These are phyloP conservation scores for Chorisops tibialis DNA, from an alignment of 2,888 invertebrate species.

Conservation along the genomic window DNA sequence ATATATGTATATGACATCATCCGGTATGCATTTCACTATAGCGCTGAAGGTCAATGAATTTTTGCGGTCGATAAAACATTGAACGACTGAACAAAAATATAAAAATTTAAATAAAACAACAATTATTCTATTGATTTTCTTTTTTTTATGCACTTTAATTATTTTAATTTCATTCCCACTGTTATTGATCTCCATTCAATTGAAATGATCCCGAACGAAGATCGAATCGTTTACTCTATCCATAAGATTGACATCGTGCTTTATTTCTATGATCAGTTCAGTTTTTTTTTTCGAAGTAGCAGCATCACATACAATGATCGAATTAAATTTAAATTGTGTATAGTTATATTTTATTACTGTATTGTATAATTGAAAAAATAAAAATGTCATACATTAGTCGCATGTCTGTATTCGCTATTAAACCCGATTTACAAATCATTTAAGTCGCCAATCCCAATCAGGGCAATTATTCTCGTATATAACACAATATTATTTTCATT, in stretches of 20 bases:
- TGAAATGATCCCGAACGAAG: background rate
- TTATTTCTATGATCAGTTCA: background rate
- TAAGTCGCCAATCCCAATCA: constrained; percentile 33
- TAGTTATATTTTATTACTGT: background rate
- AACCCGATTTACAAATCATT: constrained; percentile 16
- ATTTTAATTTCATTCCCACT: background rate
- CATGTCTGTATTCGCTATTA: constrained; percentile 16
- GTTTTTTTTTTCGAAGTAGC: background rate
- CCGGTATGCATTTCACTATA: constrained; percentile 4
- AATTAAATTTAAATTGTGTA: constrained; percentile 1
- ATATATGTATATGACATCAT: constrained; percentile 4
- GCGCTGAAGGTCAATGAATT: constrained; percentile 2
- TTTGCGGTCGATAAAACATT: no score
- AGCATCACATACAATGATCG: background rate
- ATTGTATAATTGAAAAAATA: background rate
- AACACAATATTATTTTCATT: background rate
- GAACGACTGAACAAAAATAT: no score
- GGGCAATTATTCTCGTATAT: constrained; percentile 29
- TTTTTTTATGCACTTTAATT: no score
- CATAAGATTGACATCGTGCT: background rate
- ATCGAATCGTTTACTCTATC: background rate
- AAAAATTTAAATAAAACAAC: background rate
- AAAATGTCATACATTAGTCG: background rate
- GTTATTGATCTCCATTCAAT: background rate
- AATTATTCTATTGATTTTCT: background rate